Base-by-base conservation (phyloP, 2,888 invertebrate species). In the Melieria crassipennis region DNA sequence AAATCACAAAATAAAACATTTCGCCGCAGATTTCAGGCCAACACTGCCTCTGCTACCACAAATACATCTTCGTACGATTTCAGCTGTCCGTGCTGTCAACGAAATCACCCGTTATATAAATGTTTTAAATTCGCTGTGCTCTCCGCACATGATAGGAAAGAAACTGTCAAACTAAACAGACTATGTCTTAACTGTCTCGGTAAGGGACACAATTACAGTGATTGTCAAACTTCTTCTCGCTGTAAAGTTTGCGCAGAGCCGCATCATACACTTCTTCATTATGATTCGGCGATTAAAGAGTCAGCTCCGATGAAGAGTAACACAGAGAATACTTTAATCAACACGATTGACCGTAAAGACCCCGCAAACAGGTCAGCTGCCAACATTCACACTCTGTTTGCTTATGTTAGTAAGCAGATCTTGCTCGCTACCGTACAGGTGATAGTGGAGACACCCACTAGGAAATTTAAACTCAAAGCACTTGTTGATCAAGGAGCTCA, bases 401-500 rank as follows among this genome's bases (percentile, higher is more conserved):
- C 52, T 13, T 4, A 55, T 6, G 9, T 46, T 5, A 57, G 10
- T 3, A n/a, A 42, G 6, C 55, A 58, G 16, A 60, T 62, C 16
- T 47, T 69, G 4, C 47, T 69, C 48, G 61, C 69, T 7, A 72
- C 72, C 5, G 57, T 69, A 43, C 52, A 56, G 11, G 55, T 61
- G n/a, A 55, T 65, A 7, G 58, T 69, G 10, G 48, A 64, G 13
- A 68, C 65, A 5, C 42, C 45, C 3, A 55, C 42, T 16, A 70
- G 71, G 46, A 30, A 58, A 45, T 65, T 70, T 42, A 43, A 57
- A n/a, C 52, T 71, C 11, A 65, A 62, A 56, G 69, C 73, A 1
- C 48, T 73, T 16, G 46, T 73, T 5, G 71, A 71, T 68, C 65
- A 72, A 60, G 72, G 58, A 4, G 69, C 69, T 7, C 73, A 71